These are phyloP conservation scores for Mesoclemmys tuberculata DNA, from an alignment of 2,113 vertebrate genomes.

Conservation along the genomic window DNA sequence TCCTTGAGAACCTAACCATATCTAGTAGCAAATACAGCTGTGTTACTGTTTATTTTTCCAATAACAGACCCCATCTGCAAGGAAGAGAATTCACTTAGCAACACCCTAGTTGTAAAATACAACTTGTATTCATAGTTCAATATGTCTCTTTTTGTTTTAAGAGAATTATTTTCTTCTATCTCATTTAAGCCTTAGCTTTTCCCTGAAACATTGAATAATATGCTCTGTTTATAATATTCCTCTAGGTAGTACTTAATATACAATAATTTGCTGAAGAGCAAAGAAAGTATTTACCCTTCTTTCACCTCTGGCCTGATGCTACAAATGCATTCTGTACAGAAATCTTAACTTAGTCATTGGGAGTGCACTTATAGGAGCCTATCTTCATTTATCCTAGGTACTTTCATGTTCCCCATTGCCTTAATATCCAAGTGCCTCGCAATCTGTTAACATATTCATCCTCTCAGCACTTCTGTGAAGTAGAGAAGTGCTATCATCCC, in stretches of 20 bases:
- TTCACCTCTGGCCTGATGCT: background rate
- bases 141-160: background rate
- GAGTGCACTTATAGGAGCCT: background rate
- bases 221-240: conserved; percentile 47
- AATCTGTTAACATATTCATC: background rate
- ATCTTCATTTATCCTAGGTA: background rate
- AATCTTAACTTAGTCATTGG: background rate
- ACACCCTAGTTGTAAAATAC: background rate
- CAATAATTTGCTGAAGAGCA: background rate
- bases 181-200: background rate
- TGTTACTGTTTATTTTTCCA: background rate
- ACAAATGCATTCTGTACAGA: background rate
- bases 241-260: background rate
- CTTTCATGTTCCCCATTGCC: background rate
- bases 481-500: background rate
- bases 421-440: background rate
- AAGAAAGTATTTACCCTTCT: background rate
- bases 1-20: background rate
- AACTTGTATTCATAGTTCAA: background rate
- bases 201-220: background rate
- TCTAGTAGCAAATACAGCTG: background rate
- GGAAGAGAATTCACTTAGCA: background rate
- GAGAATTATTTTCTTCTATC: background rate
- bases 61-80: background rate
- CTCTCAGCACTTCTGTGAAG: background rate